phyloP scores from a whole-genome alignment of 2,113 vertebrate genomes.

The Rhombomys opimus region DNA sequence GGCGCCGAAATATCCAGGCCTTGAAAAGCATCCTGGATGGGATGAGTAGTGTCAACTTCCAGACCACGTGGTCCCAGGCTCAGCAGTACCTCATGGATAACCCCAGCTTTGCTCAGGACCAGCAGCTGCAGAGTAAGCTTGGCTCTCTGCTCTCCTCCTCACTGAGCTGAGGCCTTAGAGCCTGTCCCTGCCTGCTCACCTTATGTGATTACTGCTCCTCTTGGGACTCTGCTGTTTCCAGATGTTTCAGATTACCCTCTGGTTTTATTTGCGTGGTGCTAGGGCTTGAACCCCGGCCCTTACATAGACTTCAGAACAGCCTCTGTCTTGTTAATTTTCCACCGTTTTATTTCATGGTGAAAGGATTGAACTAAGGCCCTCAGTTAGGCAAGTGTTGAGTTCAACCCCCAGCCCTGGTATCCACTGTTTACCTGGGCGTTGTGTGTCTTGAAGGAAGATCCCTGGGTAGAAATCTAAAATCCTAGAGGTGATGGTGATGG shows the following conservation, averaged over 20 bases:
- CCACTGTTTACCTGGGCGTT: neutral
- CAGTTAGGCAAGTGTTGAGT: neutral
- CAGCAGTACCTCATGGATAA: conserved; percentile 89
- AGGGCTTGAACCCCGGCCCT: neutral
- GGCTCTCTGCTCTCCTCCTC: neutral
- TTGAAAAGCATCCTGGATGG: conserved; percentile 88
- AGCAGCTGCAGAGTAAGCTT: conserved; percentile 87
- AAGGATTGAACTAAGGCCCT: neutral
- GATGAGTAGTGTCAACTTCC: conserved; percentile 87
- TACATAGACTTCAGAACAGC: neutral
- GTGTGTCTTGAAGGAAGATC: conserved; percentile 16
- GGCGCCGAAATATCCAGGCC: conserved; percentile 88
- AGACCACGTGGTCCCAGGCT: conserved; percentile 89
- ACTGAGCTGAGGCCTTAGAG: neutral
- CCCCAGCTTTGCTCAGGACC: conserved; percentile 88
- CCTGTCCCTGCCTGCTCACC: neutral
- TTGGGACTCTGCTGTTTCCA: neutral
- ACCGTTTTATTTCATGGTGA: neutral
- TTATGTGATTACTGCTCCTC: neutral
- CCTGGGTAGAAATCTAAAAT: conserved; percentile 34
- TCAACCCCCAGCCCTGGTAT: neutral
- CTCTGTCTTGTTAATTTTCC: neutral
- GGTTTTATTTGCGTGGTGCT: neutral
- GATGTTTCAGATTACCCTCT: neutral
- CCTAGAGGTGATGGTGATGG: neutral